These are phyloP conservation scores for Escarpia spicata DNA, from an alignment of 2,888 invertebrate genomes.

Conservation along the genomic window DNA sequence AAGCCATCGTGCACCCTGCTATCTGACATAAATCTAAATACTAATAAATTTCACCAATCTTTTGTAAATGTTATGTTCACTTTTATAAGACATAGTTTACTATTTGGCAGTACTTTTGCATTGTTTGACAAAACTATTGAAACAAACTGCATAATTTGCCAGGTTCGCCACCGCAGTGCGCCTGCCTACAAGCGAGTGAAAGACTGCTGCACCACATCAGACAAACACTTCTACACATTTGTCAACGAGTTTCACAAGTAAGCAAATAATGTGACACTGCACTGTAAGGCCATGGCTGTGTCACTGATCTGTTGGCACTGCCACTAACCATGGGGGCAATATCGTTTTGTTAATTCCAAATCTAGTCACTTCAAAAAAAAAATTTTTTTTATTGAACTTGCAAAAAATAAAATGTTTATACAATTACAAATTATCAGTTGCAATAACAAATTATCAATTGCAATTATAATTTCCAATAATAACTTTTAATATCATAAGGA, in stretches of 20 bases:
- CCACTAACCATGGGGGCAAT: too few relatives aligned
- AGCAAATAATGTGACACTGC: slow-evolving; percentile 42
- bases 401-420: too few relatives aligned
- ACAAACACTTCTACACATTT: slow-evolving; percentile 88
- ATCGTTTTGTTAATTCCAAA: too few relatives aligned
- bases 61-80: neutral
- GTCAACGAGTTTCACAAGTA: slow-evolving; percentile 97
- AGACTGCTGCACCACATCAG: slow-evolving; percentile 81
- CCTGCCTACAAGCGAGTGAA: slow-evolving; percentile 87
- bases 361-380: too few relatives aligned
- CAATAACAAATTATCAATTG: too few relatives aligned
- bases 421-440: too few relatives aligned
- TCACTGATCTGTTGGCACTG: too few relatives aligned
- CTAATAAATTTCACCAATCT: neutral
- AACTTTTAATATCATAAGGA: too few relatives aligned
- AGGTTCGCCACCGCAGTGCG: slow-evolving; percentile 82
- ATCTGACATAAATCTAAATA: neutral
- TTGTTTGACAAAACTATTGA: slow-evolving; percentile 23
- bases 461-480: too few relatives aligned
- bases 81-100: neutral
- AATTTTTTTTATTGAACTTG: too few relatives aligned
- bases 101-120: neutral
- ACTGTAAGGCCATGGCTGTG: too few relatives aligned
- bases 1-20: too few relatives aligned
- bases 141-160: slow-evolving; percentile 17